A percentile compares a stretch with the other conserved stretches of the same genome.
These are phyloP conservation scores for Lanius ludovicianus DNA, from an alignment of 2,113 vertebrate genomes.

Conservation along the genomic window DNA sequence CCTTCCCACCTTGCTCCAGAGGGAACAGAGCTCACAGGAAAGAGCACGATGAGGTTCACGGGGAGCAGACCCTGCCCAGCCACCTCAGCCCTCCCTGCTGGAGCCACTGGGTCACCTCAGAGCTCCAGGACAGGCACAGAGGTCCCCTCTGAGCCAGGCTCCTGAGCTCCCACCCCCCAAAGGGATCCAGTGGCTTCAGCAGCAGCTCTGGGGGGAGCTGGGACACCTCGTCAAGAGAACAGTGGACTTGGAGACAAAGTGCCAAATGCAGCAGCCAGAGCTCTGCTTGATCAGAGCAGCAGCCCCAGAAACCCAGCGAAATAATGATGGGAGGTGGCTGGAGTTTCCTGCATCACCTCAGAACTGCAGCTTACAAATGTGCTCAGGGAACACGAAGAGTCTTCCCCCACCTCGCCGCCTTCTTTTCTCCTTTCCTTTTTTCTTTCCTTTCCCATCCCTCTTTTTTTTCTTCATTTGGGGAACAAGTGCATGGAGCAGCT, in stretches of 20 bases:
- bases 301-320: neutral
- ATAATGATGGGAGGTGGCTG: neutral
- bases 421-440: too few species aligned
- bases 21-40: neutral
- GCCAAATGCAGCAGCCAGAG: neutral
- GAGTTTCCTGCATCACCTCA: neutral
- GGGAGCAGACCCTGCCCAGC: neutral
- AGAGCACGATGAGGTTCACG: neutral
- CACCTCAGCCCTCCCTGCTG: neutral
- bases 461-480: neutral
- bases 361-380: neutral
- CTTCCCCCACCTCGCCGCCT: rapidly evolving
- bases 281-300: neutral
- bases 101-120: rapidly evolving
- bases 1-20: neutral
- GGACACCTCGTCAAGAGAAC: neutral
- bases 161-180: neutral
- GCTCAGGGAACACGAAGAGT: neutral
- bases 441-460: neutral
- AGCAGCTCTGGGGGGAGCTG: neutral
- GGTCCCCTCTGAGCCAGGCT: neutral
- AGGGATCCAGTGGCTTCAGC: neutral
- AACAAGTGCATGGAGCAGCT: neutral
- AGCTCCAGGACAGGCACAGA: rapidly evolving
- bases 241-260: neutral